Conservation (phyloP, 2,888 invertebrate genomes). For the Serrognathus titanus region DNA sequence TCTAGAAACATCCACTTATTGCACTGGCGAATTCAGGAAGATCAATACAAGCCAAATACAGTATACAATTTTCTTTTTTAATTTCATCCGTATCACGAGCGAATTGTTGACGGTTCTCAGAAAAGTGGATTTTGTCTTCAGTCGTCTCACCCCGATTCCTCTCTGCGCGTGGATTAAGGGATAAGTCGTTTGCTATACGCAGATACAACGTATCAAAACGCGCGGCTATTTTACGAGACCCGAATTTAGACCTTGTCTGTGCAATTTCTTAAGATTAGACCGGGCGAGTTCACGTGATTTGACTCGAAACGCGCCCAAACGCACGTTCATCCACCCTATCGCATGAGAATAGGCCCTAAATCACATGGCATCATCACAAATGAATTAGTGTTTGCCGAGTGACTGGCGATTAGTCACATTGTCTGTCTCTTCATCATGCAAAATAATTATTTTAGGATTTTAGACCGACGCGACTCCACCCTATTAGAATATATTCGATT, state of each 20-base stretch:
- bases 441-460: too few relatives aligned
- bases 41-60: too few relatives aligned
- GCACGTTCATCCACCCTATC: constrained; percentile 16
- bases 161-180: constrained; percentile 8
- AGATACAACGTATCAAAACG: constrained; percentile 1
- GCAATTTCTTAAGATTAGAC: constrained; percentile 17
- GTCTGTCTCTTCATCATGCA: too few relatives aligned
- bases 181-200: constrained; percentile 11
- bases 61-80: too few relatives aligned
- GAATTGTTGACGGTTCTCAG: constrained; percentile 7
- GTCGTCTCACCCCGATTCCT: not conserved
- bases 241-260: constrained; percentile 1
- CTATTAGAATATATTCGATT: too few relatives aligned
- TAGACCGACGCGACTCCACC: too few relatives aligned
- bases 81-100: constrained; percentile 7
- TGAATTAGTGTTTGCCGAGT: too few relatives aligned
- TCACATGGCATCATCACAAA: not conserved
- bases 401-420: too few relatives aligned
- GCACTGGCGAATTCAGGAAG: too few relatives aligned
- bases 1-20: too few relatives aligned
- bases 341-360: constrained; percentile 11
- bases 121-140: not conserved
- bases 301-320: constrained; percentile 20
- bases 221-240: too few relatives aligned
- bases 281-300: constrained; percentile 20